These are phyloP conservation scores for Eudyptes chrysolophus DNA, from an alignment of 2,113 vertebrate genomes.

Conservation along the genomic window DNA sequence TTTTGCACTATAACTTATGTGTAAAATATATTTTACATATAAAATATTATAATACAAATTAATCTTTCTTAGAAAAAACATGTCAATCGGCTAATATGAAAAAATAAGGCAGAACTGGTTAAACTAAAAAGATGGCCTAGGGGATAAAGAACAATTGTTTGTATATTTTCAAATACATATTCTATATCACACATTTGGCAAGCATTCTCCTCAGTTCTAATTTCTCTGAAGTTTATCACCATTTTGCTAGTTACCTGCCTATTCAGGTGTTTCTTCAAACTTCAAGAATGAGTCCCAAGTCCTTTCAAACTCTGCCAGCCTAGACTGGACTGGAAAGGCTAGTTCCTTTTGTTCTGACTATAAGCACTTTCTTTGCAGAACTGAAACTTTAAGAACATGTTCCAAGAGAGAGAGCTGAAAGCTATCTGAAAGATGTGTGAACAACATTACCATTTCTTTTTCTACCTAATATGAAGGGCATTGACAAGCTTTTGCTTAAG, in stretches of 20 bases:
- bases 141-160: not conserved
- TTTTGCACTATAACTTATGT: not conserved
- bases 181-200: not conserved
- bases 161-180: not conserved
- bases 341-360: not conserved
- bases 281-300: not conserved
- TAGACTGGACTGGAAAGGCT: not conserved
- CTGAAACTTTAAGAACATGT: not conserved
- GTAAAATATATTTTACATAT: not conserved
- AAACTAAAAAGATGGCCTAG: not conserved
- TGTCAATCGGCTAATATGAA: not conserved
- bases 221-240: not conserved
- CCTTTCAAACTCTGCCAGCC: not conserved
- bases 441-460: not conserved
- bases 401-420: not conserved
- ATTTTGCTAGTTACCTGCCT: not conserved
- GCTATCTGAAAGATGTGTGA: not conserved
- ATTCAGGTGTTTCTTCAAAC: not conserved
- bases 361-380: not conserved
- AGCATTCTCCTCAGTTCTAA: not conserved
- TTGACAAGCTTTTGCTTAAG: conserved; percentile 7
- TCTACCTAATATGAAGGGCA: not conserved
- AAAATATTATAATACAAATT: not conserved
- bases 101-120: not conserved
- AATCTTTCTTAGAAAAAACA: not conserved